These are phyloP conservation scores for Patella caerulea DNA, from an alignment of 2,888 invertebrate species.

Conservation along the genomic window DNA sequence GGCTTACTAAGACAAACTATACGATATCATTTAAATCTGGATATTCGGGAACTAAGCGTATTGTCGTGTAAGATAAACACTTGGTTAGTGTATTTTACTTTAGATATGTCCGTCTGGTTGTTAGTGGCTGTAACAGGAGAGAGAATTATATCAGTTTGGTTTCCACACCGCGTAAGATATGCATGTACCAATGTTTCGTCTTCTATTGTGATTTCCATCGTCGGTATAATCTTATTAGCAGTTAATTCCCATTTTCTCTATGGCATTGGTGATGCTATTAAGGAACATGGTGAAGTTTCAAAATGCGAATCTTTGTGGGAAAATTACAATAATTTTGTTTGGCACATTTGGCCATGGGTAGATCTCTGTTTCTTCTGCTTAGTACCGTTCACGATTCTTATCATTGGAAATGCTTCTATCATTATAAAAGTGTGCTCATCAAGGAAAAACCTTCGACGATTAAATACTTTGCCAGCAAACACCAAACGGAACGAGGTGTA, in stretches of 20 bases:
- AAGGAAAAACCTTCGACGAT: slow-evolving; percentile 18
- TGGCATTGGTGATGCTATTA: slow-evolving; percentile 35
- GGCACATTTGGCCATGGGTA: slow-evolving; percentile 57
- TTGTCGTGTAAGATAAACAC: slow-evolving; percentile 50
- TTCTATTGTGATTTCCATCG: slow-evolving; percentile 28
- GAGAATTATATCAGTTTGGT: slow-evolving; percentile 54
- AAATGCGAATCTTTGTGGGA: slow-evolving; percentile 33
- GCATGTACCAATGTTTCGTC: slow-evolving; percentile 44
- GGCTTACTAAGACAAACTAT: slow-evolving; percentile 57
- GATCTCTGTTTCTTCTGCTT: slow-evolving; percentile 56
- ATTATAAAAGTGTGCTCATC: slow-evolving; percentile 43
- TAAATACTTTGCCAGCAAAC: slow-evolving; percentile 10
- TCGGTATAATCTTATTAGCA: slow-evolving; percentile 37
- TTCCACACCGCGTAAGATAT: slow-evolving; percentile 49
- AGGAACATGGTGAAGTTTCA: neutral
- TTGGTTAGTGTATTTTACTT: slow-evolving; percentile 53
- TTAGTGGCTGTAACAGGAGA: slow-evolving; percentile 61
- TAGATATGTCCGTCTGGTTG: slow-evolving; percentile 62
- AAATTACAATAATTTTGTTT: slow-evolving; percentile 40
- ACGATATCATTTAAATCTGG: slow-evolving; percentile 35
- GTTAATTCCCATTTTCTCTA: slow-evolving; percentile 53
- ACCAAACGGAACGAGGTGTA: neutral
- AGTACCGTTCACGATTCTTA: slow-evolving; percentile 54
- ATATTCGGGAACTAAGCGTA: slow-evolving; percentile 42
- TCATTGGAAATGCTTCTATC: slow-evolving; percentile 55